A percentile compares a stretch with the other conserved stretches of the same genome.
Conservation (phyloP, 2,797 vertebrate genomes). For the Caiman crocodilus region DNA sequence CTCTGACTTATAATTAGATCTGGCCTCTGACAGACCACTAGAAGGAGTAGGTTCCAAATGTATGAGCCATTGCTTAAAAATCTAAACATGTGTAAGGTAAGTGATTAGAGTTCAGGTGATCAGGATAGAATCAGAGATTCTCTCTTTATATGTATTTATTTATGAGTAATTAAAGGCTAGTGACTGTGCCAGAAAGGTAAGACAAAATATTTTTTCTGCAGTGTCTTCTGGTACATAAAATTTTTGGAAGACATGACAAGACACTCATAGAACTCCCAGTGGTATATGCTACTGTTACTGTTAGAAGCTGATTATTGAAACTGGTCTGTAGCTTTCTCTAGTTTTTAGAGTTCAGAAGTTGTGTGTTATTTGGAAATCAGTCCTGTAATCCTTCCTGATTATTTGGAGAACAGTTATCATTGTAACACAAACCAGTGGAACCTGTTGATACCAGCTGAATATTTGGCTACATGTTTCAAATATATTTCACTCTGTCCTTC, state of each 20-base stretch:
- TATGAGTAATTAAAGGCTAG: background rate
- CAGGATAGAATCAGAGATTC: background rate
- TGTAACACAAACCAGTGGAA: background rate
- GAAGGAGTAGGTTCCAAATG: fast-evolving
- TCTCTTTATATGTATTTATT: background rate
- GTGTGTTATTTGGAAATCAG: background rate
- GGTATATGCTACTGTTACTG: background rate
- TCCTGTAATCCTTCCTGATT: background rate
- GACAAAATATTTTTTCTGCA: background rate
- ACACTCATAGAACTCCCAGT: background rate
- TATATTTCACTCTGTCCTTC: background rate
- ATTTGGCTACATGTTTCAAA: background rate
- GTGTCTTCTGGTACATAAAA: fast-evolving
- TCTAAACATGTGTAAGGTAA: background rate
- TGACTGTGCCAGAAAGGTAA: background rate
- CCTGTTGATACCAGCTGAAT: fast-evolving
- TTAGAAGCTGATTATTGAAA: fast-evolving
- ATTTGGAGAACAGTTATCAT: background rate
- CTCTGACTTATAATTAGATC: background rate
- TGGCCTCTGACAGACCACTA: fast-evolving
- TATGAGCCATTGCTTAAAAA: background rate
- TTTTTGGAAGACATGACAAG: background rate
- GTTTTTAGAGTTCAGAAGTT: background rate
- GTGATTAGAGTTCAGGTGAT: background rate
- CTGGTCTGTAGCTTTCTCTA: background rate